These are phyloP conservation scores for Stichodactyla mertensii DNA, from an alignment of 64 coral and sea anemone genomes.

Conservation along the genomic window DNA sequence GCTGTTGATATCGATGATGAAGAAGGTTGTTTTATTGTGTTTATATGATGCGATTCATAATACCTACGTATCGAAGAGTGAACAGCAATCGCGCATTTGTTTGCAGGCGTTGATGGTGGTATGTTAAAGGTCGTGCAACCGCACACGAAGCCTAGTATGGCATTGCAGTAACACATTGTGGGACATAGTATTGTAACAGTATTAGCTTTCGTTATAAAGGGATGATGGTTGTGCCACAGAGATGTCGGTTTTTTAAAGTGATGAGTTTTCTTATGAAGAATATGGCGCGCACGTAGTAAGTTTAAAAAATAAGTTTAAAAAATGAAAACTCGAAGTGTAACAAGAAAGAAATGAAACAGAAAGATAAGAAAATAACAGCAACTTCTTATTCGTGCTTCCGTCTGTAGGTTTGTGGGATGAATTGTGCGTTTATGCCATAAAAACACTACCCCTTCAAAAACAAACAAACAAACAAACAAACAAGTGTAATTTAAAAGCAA, in stretches of 20 bases:
- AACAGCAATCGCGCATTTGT: not conserved
- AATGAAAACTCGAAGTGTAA: too few species aligned
- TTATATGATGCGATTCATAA: not conserved
- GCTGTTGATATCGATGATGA: not conserved
- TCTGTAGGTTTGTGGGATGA: too few species aligned
- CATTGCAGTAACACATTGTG: not conserved
- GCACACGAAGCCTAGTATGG: not conserved
- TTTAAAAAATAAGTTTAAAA: not conserved
- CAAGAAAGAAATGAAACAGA: too few species aligned
- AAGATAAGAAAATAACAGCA: too few species aligned
- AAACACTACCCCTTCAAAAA: too few species aligned
- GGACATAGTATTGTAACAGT: not conserved
- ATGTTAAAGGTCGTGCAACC: conserved; percentile 4
- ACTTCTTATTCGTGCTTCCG: too few species aligned
- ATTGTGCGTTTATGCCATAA: too few species aligned
- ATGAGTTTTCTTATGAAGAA: not conserved
- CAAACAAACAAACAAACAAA: too few species aligned
- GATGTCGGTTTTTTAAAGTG: not conserved
- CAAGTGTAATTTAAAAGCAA: too few species aligned
- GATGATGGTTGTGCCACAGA: too few species aligned
- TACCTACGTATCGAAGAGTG: not conserved
- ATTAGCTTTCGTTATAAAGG: not conserved
- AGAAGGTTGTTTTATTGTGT: not conserved
- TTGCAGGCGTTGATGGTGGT: not conserved
- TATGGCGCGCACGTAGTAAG: not conserved